Conservation (phyloP, 2,888 invertebrate species). For the Cacoxenus indagator region DNA sequence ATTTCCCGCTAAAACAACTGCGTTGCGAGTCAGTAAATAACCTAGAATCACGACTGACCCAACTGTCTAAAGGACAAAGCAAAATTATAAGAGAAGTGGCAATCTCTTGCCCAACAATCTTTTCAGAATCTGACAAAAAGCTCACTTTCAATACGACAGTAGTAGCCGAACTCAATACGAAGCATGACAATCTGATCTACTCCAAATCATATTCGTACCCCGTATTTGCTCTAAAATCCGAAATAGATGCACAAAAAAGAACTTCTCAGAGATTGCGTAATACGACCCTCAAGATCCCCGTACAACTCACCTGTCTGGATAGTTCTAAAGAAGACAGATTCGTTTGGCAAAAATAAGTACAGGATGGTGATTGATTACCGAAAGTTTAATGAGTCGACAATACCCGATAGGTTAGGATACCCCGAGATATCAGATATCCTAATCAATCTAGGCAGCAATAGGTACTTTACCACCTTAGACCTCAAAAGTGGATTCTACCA, state of each 20-base stretch:
- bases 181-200: background rate
- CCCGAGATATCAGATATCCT: conserved; percentile 15
- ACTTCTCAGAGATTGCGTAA: conserved; percentile 22
- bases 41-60: background rate
- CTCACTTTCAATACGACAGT: too few species aligned
- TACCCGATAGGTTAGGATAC: conserved; percentile 15
- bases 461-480: conserved; percentile 24
- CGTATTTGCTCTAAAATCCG: background rate
- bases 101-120: background rate
- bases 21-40: too few species aligned
- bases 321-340: conserved; percentile 21
- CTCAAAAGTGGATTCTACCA: conserved; percentile 24
- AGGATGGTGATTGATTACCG: conserved; percentile 27
- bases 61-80: background rate
- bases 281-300: conserved; percentile 23
- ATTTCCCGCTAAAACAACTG: background rate
- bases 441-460: conserved; percentile 15
- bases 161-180: background rate
- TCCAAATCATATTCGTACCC: too few species aligned
- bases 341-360: conserved; percentile 22
- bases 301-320: conserved; percentile 26
- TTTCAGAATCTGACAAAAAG: background rate
- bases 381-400: background rate
- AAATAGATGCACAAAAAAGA: background rate
- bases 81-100: background rate